Evolutionary conservation across 2,113 vertebrate genomes (phyloP).

Genomic region (Leuciscus idus): DNA sequence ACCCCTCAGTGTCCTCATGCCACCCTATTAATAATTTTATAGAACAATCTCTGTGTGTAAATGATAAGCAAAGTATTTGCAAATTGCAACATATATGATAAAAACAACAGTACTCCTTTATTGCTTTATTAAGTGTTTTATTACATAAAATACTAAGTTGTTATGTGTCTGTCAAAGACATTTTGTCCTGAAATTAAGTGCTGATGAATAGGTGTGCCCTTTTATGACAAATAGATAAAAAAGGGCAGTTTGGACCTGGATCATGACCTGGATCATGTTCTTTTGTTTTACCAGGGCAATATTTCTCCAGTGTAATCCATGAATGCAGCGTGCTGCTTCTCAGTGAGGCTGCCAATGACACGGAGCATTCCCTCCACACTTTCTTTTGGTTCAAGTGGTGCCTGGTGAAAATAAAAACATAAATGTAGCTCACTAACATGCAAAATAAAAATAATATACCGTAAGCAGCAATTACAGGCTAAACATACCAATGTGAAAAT

Average conservation of each 20-base stretch:
- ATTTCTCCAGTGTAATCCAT: slow-evolving; percentile 43
- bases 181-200: neutral
- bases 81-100: neutral
- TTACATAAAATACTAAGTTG: neutral
- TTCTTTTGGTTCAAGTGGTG: slow-evolving; percentile 31
- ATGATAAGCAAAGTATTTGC: neutral
- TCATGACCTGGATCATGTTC: neutral
- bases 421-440: neutral
- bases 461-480: neutral
- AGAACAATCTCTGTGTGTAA: neutral
- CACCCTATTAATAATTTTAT: neutral
- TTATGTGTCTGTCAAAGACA: neutral
- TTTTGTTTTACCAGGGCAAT: slow-evolving; percentile 36
- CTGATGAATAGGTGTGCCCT: neutral
- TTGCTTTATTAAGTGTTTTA: neutral
- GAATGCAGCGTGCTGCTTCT: slow-evolving; percentile 45
- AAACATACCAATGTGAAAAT: too few relatives aligned
- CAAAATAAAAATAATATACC: neutral
- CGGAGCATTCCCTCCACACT: slow-evolving; percentile 40
- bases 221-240: neutral
- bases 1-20: neutral
- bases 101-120: neutral
- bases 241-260: neutral
- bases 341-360: slow-evolving; percentile 39
- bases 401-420: slow-evolving; percentile 19